Conservation (phyloP, 2,113 vertebrate species). For the Pelodiscus sinensis region DNA sequence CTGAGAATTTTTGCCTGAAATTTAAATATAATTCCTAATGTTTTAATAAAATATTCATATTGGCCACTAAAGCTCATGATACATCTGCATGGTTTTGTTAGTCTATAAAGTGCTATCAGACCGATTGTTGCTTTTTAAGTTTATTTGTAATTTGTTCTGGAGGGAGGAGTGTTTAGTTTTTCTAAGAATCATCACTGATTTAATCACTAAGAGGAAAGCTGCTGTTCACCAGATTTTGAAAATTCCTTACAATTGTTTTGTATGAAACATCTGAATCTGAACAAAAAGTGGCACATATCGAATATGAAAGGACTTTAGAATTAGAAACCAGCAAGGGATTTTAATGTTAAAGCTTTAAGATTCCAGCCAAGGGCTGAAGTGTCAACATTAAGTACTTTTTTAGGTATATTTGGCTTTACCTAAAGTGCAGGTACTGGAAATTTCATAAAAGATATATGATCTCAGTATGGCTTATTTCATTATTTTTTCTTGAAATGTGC, state of each 20-base stretch:
- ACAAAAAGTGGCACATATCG: neutral
- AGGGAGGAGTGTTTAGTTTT: neutral
- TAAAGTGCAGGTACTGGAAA: neutral
- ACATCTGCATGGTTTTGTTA: too few relatives aligned
- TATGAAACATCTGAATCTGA: neutral
- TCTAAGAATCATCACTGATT: neutral
- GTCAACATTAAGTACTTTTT: neutral
- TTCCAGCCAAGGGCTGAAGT: neutral
- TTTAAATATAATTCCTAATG: constrained; percentile 24
- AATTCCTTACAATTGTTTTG: neutral
- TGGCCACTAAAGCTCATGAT: neutral
- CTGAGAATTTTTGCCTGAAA: constrained; percentile 24
- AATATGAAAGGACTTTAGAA: neutral
- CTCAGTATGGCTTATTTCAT: neutral
- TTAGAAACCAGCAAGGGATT: neutral
- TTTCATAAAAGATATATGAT: neutral
- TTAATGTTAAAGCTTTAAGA: neutral
- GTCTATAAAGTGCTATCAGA: too few relatives aligned
- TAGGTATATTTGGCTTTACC: neutral
- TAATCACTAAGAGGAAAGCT: neutral
- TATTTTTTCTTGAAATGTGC: neutral
- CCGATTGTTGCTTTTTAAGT: too few relatives aligned
- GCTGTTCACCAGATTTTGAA: neutral
- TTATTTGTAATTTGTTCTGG: neutral
- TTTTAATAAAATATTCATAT: constrained; percentile 22